These are phyloP conservation scores for Eremophila alpestris DNA, from an alignment of 2,797 vertebrate genomes.

Conservation along the genomic window DNA sequence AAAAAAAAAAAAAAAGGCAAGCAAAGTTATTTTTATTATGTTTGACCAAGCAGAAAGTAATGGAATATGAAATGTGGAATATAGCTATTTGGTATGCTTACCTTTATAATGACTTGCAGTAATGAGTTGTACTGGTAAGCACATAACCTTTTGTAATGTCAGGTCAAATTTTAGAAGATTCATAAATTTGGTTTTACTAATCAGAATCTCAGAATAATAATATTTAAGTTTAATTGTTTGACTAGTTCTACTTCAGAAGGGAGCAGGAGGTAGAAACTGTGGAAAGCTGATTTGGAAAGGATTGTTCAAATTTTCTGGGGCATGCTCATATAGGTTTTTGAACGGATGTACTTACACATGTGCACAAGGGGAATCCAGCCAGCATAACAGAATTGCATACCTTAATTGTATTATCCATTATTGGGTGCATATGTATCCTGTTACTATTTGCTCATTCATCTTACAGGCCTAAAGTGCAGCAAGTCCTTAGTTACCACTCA, in stretches of 20 bases:
- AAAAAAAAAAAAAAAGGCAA: background rate
- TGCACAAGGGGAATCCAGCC: background rate
- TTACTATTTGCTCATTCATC: background rate
- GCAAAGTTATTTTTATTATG: constrained; percentile 20
- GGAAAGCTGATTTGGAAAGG: background rate
- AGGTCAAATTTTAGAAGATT: background rate
- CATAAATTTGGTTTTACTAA: background rate
- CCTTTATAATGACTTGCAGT: constrained; percentile 15
- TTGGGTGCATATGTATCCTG: background rate
- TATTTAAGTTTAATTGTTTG: background rate
- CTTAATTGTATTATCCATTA: background rate
- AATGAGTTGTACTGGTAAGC: background rate
- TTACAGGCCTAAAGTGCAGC: background rate
- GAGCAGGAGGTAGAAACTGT: background rate
- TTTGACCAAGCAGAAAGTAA: constrained; percentile 54
- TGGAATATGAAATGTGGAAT: constrained; percentile 43
- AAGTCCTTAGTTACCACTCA: background rate
- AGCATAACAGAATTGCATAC: background rate
- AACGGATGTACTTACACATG: background rate
- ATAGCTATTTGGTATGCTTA: background rate
- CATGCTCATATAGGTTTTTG: background rate
- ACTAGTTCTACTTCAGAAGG: background rate
- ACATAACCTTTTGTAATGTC: background rate
- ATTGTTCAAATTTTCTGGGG: background rate
- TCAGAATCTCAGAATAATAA: background rate